Conservation (phyloP, 2,797 vertebrate species). For the Tapera naevia region DNA sequence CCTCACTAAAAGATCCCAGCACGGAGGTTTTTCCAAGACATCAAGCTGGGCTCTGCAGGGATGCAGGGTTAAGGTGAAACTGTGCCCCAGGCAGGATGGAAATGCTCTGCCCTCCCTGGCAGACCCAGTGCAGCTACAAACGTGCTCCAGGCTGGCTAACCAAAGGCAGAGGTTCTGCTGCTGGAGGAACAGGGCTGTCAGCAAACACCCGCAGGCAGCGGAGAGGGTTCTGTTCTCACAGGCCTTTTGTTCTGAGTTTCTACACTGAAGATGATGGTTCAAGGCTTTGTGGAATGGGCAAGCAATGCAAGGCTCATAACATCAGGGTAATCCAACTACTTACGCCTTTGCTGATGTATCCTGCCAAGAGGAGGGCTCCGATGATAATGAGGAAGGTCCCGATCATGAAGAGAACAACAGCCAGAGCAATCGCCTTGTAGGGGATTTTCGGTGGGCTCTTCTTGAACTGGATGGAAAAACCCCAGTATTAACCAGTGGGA, state of each 20-base stretch:
- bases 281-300: fast-evolving
- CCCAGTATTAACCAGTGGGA: neutral
- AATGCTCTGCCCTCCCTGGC: neutral
- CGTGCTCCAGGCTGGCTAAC: neutral
- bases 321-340: constrained; percentile 23
- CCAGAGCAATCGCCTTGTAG: constrained; percentile 92
- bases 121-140: neutral
- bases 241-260: neutral
- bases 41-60: neutral
- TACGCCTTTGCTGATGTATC: constrained; percentile 89
- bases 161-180: neutral
- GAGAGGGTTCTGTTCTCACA: too few species aligned
- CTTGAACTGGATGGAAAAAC: constrained; percentile 85
- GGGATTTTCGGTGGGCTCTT: constrained; percentile 92
- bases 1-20: neutral
- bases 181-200: neutral
- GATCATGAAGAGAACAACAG: constrained; percentile 89
- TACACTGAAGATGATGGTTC: fast-evolving
- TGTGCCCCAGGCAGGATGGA: neutral
- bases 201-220: fast-evolving
- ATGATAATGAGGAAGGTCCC: constrained; percentile 91
- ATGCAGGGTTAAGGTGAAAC: neutral
- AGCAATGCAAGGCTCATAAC: fast-evolving
- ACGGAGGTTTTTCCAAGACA: neutral
- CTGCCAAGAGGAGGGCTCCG: constrained; percentile 88